Percentiles rank a stretch among this genome's conserved stretches.
These are phyloP conservation scores for Phymastichus coffea DNA, from an alignment of 1,140 invertebrate genomes.

Conservation along the genomic window DNA sequence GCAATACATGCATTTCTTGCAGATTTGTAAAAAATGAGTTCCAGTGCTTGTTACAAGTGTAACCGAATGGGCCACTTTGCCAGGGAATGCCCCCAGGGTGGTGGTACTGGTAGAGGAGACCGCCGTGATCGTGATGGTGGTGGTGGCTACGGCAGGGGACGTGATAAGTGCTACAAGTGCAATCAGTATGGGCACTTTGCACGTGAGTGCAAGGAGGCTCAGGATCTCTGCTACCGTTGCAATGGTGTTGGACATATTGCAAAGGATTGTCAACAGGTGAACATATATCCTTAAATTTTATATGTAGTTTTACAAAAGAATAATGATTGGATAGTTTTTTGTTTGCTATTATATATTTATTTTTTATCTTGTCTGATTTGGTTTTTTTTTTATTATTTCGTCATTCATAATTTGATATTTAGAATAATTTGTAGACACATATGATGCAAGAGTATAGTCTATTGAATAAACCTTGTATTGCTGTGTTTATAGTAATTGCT, in stretches of 20 bases:
- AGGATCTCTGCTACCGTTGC: conserved; percentile 83
- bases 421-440: too few species aligned
- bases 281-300: background rate
- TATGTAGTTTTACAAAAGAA: background rate
- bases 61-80: conserved; percentile 85
- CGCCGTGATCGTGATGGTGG: conserved; percentile 57
- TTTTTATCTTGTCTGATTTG: too few species aligned
- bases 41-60: conserved; percentile 85
- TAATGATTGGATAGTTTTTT: background rate
- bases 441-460: background rate
- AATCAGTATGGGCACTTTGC: conserved; percentile 92
- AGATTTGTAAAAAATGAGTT: conserved; percentile 53
- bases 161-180: conserved; percentile 93
- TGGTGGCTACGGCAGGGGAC: conserved; percentile 62
- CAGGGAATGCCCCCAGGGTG: conserved; percentile 75
- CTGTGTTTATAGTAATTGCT: too few species aligned
- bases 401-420: too few species aligned
- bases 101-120: conserved; percentile 57
- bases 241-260: conserved; percentile 85
- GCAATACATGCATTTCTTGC: too few species aligned
- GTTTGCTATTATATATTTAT: background rate
- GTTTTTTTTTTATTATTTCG: too few species aligned
- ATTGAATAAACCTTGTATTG: too few species aligned
- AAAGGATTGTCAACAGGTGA: conserved; percentile 77
- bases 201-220: conserved; percentile 85